These are phyloP conservation scores for Bicyclus anynana DNA, from an alignment of 1,140 invertebrate genomes.

Conservation along the genomic window DNA sequence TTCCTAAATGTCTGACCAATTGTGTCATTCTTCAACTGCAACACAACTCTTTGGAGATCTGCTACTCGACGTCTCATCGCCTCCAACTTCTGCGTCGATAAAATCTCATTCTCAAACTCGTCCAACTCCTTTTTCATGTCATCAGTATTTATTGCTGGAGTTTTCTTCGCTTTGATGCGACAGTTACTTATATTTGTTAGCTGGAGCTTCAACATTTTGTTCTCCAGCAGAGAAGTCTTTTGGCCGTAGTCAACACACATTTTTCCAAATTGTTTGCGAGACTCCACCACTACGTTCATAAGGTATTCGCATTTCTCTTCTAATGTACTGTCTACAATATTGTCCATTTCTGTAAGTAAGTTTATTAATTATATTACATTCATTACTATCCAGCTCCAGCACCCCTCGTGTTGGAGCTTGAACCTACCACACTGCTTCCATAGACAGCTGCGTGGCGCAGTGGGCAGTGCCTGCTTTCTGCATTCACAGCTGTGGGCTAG, in stretches of 20 bases:
- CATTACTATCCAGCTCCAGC: no score
- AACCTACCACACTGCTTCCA: no score
- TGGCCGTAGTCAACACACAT: slow-evolving; percentile 55
- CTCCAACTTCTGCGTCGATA: slow-evolving; percentile 37
- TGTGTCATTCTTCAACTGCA: slow-evolving; percentile 46
- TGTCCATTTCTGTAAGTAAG: slow-evolving; percentile 35
- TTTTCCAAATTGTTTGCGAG: slow-evolving; percentile 54
- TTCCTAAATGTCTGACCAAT: slow-evolving; percentile 34
- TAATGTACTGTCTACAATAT: slow-evolving; percentile 30
- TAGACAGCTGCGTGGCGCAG: no score
- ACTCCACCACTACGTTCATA: slow-evolving; percentile 60
- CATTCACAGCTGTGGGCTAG: no score
- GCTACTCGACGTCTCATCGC: slow-evolving; percentile 36
- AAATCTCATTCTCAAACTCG: slow-evolving; percentile 38
- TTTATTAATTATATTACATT: no score
- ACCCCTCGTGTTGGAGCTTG: no score
- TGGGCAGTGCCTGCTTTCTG: no score
- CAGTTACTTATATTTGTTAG: slow-evolving; percentile 32
- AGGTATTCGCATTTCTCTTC: slow-evolving; percentile 57
- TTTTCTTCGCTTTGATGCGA: slow-evolving; percentile 44
- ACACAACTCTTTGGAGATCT: slow-evolving; percentile 41
- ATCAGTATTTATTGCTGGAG: slow-evolving; percentile 31
- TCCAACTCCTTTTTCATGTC: slow-evolving; percentile 45
- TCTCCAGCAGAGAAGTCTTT: slow-evolving; percentile 47
- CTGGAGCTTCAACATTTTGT: slow-evolving; percentile 52